Percentiles rank a stretch among this genome's conserved stretches.
phyloP scores from a whole-genome alignment of 2,888 invertebrate species.

The Callyntrura sp. region DNA sequence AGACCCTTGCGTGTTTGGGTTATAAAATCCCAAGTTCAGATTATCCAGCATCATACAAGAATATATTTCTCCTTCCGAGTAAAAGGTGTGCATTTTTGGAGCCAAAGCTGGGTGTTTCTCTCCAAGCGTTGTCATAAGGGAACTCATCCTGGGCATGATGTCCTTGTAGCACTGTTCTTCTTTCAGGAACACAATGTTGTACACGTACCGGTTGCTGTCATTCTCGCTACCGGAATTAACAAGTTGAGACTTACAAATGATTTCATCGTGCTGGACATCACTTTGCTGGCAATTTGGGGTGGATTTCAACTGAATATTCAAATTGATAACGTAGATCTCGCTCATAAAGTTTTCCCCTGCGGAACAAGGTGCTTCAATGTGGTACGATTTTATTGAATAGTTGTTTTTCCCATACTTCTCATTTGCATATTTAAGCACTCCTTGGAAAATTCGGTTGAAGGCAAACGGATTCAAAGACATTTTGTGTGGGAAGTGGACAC shows the following conservation, averaged over 20 bases:
- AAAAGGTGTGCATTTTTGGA: conserved; percentile 80
- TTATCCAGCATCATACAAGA: conserved; percentile 82
- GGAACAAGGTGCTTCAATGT: conserved; percentile 74
- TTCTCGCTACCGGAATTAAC: conserved; percentile 37
- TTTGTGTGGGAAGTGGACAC: background rate
- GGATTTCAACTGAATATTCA: conserved; percentile 24
- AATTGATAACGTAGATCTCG: conserved; percentile 75
- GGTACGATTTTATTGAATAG: conserved; percentile 73
- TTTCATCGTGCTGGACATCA: background rate
- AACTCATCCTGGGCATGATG: conserved; percentile 74
- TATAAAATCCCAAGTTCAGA: conserved; percentile 80
- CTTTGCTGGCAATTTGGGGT: background rate
- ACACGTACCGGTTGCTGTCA: conserved; percentile 77
- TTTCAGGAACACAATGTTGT: conserved; percentile 81
- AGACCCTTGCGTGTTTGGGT: conserved; percentile 74
- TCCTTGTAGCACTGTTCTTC: conserved; percentile 79
- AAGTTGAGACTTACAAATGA: conserved; percentile 76
- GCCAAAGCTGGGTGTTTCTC: conserved; percentile 35
- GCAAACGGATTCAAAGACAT: conserved; percentile 47
- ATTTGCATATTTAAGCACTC: conserved; percentile 71
- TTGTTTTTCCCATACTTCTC: conserved; percentile 53
- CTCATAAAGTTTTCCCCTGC: conserved; percentile 80
- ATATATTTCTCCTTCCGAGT: conserved; percentile 80
- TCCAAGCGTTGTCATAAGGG: background rate
- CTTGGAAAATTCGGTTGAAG: conserved; percentile 72